These are phyloP conservation scores for Delphinus delphis DNA, from an alignment of 2,113 vertebrate genomes.

Conservation along the genomic window DNA sequence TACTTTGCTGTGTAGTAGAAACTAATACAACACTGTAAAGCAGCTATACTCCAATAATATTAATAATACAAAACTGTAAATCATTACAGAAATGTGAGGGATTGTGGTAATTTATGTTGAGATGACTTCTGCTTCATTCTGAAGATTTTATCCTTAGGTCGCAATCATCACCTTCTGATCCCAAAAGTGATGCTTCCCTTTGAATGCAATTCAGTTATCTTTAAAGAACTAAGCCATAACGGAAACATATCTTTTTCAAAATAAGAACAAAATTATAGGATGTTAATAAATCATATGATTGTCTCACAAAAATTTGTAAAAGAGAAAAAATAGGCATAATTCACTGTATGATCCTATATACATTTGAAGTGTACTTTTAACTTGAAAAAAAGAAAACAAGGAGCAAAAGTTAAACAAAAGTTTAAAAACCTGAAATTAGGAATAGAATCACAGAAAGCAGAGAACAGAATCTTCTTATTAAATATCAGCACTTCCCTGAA, in stretches of 20 bases:
- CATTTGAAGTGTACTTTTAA: not conserved
- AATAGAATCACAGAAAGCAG: not conserved
- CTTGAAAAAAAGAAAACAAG: not conserved
- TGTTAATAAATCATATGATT: constrained; percentile 11
- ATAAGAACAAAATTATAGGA: not conserved
- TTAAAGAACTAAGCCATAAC: not conserved
- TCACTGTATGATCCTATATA: not conserved
- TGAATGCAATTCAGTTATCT: not conserved
- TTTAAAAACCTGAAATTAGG: not conserved
- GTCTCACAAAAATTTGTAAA: not conserved
- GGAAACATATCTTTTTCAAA: not conserved
- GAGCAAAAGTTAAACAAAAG: not conserved
- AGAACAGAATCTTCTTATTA: not conserved
- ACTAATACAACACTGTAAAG: no score
- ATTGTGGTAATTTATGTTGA: not conserved
- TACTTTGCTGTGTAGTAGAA: no score
- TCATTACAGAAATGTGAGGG: not conserved
- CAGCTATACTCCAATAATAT: no score
- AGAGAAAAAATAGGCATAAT: not conserved
- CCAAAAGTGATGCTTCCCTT: not conserved
- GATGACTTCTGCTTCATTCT: not conserved
- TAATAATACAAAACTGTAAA: not conserved
- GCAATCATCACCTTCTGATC: not conserved
- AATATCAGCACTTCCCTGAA: not conserved
- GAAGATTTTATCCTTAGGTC: not conserved